Evolutionary conservation across 1,140 invertebrate species (phyloP).

Genomic region (Drepana arcuata): DNA sequence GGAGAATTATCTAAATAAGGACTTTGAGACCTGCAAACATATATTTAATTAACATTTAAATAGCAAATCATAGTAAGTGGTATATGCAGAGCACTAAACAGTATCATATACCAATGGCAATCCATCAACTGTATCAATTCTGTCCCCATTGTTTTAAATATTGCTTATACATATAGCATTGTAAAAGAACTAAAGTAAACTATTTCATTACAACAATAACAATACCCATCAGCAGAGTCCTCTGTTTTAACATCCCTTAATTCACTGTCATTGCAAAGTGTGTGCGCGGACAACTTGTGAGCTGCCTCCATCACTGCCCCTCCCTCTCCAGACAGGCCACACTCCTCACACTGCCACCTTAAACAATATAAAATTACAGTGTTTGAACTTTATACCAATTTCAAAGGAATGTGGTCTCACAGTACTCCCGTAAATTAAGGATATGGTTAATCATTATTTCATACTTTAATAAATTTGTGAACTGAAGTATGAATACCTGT

Average conservation of each 20-base stretch:
- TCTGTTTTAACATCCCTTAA: slow-evolving; percentile 41
- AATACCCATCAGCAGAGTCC: slow-evolving; percentile 41
- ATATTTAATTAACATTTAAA: no score
- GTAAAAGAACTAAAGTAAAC: not conserved
- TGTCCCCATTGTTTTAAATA: no score
- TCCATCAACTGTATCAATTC: no score
- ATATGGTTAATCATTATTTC: no score
- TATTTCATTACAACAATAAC: slow-evolving; percentile 1
- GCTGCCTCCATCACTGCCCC: slow-evolving; percentile 24
- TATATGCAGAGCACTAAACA: no score
- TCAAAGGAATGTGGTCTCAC: not conserved
- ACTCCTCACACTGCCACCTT: slow-evolving; percentile 44
- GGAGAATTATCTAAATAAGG: slow-evolving; percentile 26
- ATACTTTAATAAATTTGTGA: no score
- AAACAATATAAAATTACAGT: slow-evolving; percentile 6
- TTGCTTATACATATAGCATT: no score
- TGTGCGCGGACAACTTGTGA: slow-evolving; percentile 32
- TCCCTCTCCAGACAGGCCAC: slow-evolving; percentile 24
- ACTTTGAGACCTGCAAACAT: slow-evolving; percentile 34
- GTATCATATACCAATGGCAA: no score
- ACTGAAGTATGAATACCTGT: slow-evolving; percentile 12
- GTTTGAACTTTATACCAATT: not conserved
- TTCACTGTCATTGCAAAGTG: slow-evolving; percentile 10
- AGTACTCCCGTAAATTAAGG: no score
- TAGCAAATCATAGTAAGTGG: no score